Conservation (phyloP, 2,113 vertebrate genomes). For the Sorex araneus region DNA sequence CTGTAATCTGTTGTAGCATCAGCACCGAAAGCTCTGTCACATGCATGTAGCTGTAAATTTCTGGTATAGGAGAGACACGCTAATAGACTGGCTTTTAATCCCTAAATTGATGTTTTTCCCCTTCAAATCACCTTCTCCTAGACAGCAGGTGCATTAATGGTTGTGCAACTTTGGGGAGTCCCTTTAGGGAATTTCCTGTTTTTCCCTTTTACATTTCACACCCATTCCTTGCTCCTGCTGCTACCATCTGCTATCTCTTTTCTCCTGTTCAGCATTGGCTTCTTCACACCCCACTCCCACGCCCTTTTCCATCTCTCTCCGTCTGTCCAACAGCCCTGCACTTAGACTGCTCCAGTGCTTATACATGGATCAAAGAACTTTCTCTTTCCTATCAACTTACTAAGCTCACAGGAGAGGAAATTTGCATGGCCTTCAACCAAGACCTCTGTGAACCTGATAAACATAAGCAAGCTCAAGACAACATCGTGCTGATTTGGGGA, state of each 20-base stretch:
- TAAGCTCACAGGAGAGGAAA: constrained; percentile 85
- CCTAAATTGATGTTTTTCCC: constrained; percentile 66
- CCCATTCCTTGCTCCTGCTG: constrained; percentile 91
- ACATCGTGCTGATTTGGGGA: constrained; percentile 72
- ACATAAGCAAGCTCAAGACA: constrained; percentile 78
- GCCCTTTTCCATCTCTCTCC: constrained; percentile 91
- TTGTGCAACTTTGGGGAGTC: constrained; percentile 92
- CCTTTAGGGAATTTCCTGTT: constrained; percentile 93
- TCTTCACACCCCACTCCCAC: constrained; percentile 93
- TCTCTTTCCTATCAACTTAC: constrained; percentile 75
- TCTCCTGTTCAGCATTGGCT: constrained; percentile 91
- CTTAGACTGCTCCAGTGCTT: constrained; percentile 89
- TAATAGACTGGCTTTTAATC: constrained; percentile 56
- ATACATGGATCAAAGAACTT: constrained; percentile 83
- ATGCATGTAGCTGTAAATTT: constrained; percentile 14
- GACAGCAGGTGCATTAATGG: constrained; percentile 86
- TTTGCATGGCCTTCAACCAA: constrained; percentile 70
- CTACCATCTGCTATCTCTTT: constrained; percentile 91
- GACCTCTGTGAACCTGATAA: constrained; percentile 80
- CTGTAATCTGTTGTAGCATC: background rate
- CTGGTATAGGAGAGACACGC: constrained; percentile 39
- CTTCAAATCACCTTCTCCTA: constrained; percentile 82
- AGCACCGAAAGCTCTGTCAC: background rate
- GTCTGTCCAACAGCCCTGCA: constrained; percentile 90
- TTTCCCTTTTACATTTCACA: constrained; percentile 92